Evolutionary conservation across 2,888 invertebrate species (phyloP).

Genomic region (Callyntrura guangdongensis): DNA sequence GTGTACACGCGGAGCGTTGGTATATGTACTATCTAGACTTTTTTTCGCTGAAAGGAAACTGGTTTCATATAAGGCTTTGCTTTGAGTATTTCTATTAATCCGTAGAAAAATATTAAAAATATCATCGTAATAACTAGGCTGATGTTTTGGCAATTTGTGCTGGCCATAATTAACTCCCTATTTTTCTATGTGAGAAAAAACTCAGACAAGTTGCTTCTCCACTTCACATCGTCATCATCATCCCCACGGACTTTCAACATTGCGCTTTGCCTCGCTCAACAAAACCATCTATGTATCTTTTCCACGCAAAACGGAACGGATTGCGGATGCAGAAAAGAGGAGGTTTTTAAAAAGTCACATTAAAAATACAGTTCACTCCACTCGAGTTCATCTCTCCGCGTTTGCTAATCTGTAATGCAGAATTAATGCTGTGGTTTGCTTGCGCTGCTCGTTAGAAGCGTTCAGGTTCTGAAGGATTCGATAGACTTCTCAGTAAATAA

Average conservation of each 20-base stretch:
- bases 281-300: background rate
- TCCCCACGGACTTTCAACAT: background rate
- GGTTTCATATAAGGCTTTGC: constrained; percentile 41
- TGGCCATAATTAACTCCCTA: constrained; percentile 60
- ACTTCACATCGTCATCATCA: constrained; percentile 33
- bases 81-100: constrained; percentile 29
- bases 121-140: constrained; percentile 59
- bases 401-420: background rate
- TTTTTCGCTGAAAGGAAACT: constrained; percentile 63
- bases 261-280: background rate
- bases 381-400: background rate
- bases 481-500: background rate
- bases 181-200: constrained; percentile 52
- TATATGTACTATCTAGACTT: background rate
- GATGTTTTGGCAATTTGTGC: constrained; percentile 66
- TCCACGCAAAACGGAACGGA: constrained; percentile 1
- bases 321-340: background rate
- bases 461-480: background rate
- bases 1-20: too few relatives aligned
- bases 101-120: constrained; percentile 58
- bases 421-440: background rate
- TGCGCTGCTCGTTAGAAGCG: background rate
- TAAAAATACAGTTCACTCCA: constrained; percentile 9
- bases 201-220: constrained; percentile 39
- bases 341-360: constrained; percentile 17